Conservation (phyloP, 37 sponge, comb jelly and placozoan genomes). For the Diacarnus erythraeanus region DNA sequence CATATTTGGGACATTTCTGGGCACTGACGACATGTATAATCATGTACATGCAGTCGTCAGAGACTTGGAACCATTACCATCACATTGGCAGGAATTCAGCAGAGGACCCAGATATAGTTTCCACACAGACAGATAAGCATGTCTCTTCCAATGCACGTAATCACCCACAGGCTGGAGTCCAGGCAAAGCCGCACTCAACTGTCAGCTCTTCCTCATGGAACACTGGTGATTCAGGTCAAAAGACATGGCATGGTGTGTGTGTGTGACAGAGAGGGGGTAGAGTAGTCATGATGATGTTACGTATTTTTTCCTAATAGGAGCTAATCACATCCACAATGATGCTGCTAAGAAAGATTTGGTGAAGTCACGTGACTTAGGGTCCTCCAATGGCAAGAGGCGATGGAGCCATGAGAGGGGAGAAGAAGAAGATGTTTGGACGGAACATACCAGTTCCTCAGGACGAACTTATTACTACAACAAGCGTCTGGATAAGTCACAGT, state of each 20-base stretch:
- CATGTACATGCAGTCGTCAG: neutral
- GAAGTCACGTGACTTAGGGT: neutral
- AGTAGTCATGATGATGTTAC: neutral
- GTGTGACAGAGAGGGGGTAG: neutral
- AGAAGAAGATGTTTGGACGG: constrained; percentile 72
- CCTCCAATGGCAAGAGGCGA: constrained; percentile 14
- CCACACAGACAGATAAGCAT: constrained; percentile 32
- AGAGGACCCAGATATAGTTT: constrained; percentile 53
- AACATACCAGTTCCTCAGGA: constrained; percentile 76
- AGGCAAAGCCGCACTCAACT: neutral
- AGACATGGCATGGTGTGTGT: neutral
- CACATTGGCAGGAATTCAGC: constrained; percentile 43
- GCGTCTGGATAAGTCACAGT: constrained; percentile 68
- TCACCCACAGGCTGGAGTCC: constrained; percentile 71
- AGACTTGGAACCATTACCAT: constrained; percentile 6
- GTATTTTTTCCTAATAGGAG: neutral
- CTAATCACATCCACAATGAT: constrained; percentile 23
- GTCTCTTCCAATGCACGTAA: constrained; percentile 56
- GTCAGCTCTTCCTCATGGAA: neutral
- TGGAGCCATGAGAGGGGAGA: constrained; percentile 12
- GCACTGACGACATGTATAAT: too few relatives aligned
- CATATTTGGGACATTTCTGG: too few relatives aligned
- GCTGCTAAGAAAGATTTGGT: neutral
- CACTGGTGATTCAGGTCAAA: neutral
- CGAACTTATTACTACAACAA: constrained; percentile 79